phyloP scores from a whole-genome alignment of 1,140 invertebrate species.

The Calycopis cecrops region DNA sequence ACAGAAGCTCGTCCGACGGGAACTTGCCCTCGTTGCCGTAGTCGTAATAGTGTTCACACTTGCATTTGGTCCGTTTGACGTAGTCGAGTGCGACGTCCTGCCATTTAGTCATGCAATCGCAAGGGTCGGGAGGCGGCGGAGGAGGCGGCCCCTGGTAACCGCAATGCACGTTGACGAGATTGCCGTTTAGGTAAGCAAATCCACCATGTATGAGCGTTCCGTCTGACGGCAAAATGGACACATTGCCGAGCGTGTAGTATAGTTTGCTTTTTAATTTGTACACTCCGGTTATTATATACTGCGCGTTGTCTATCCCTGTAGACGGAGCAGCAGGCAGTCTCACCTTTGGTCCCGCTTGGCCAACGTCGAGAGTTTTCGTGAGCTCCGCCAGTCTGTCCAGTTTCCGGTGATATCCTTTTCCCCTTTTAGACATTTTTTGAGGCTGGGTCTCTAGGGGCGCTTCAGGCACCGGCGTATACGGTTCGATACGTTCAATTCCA shows the following conservation, averaged over 20 bases:
- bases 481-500: slow-evolving; percentile 41
- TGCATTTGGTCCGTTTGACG: slow-evolving; percentile 49
- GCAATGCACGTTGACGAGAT: slow-evolving; percentile 50
- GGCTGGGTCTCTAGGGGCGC: slow-evolving; percentile 37
- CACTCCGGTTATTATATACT: slow-evolving; percentile 54
- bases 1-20: slow-evolving; percentile 42
- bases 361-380: slow-evolving; percentile 49
- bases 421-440: slow-evolving; percentile 17
- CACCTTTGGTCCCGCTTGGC: slow-evolving; percentile 30
- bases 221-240: slow-evolving; percentile 41
- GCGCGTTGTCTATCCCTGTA: slow-evolving; percentile 47
- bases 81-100: slow-evolving; percentile 46
- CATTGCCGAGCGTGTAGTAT: slow-evolving; percentile 41
- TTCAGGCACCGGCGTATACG: slow-evolving; percentile 34
- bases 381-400: slow-evolving; percentile 41
- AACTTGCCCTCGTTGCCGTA: slow-evolving; percentile 53
- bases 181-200: slow-evolving; percentile 31
- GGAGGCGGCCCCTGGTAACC: slow-evolving; percentile 43
- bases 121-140: slow-evolving; percentile 43
- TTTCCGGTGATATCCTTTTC: slow-evolving; percentile 35
- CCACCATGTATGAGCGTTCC: slow-evolving; percentile 60
- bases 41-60: slow-evolving; percentile 55
- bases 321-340: slow-evolving; percentile 42
- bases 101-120: slow-evolving; percentile 55
- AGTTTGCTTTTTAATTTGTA: slow-evolving; percentile 38